A percentile compares a stretch with the other conserved stretches of the same genome.
Evolutionary conservation across 2,888 invertebrate species (phyloP).

Genomic region (Yponomeuta evonymella): DNA sequence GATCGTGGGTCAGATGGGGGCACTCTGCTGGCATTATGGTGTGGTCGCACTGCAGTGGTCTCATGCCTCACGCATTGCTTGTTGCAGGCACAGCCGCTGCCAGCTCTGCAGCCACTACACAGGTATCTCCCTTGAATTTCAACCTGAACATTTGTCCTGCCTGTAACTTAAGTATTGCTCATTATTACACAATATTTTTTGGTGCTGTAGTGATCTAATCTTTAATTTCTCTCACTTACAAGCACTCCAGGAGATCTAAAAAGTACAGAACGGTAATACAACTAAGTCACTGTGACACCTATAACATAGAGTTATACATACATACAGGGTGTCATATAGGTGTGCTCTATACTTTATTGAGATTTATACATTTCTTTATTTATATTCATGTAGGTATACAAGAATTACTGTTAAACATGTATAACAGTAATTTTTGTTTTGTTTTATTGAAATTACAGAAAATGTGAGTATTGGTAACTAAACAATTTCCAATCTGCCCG

Average conservation of each 20-base stretch:
- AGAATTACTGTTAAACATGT: too few relatives aligned
- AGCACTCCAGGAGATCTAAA: conserved; percentile 54
- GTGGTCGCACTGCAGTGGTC: not conserved
- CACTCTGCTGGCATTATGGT: not conserved
- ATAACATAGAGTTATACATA: not conserved
- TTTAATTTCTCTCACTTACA: conserved; percentile 32
- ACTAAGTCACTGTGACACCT: not conserved
- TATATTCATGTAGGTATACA: too few relatives aligned
- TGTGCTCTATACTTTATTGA: too few relatives aligned
- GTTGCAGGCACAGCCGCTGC: not conserved
- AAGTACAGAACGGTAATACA: conserved; percentile 51
- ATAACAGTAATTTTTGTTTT: too few relatives aligned
- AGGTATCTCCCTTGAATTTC: not conserved
- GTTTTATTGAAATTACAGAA: too few relatives aligned
- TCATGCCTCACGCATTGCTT: conserved; percentile 1
- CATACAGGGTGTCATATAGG: too few relatives aligned
- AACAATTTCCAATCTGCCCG: too few relatives aligned
- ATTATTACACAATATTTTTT: not conserved
- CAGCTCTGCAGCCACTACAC: not conserved
- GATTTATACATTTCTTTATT: too few relatives aligned
- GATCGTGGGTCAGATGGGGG: not conserved
- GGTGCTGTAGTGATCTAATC: not conserved
- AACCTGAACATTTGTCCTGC: not conserved
- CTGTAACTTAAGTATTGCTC: not conserved
- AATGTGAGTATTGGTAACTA: too few relatives aligned